Evolutionary conservation across 2,113 vertebrate species (phyloP).

Genomic region (Lophotis ruficrista): DNA sequence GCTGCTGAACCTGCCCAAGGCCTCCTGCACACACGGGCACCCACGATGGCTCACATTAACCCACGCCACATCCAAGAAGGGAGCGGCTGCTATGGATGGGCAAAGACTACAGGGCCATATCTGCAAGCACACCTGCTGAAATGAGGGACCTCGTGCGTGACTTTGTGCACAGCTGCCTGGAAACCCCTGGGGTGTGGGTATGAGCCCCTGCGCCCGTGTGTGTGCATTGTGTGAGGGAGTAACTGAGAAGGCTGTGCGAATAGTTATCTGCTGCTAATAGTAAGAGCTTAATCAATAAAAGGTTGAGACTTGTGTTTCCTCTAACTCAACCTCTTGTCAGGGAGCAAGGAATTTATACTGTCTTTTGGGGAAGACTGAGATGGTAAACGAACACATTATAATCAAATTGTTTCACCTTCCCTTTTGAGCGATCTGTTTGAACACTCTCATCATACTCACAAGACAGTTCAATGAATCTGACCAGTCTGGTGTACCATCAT

Average conservation of each 20-base stretch:
- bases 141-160: fast-evolving
- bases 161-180: background rate
- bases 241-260: background rate
- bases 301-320: background rate
- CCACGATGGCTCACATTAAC: fast-evolving
- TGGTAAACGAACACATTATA: fast-evolving
- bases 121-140: background rate
- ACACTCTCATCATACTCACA: background rate
- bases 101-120: background rate
- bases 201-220: background rate
- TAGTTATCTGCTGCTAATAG: background rate
- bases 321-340: background rate
- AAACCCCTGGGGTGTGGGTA: fast-evolving
- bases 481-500: background rate
- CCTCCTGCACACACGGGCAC: background rate
- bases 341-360: background rate
- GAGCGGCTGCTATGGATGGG: fast-evolving
- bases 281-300: background rate
- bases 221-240: background rate
- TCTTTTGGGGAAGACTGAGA: background rate
- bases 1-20: background rate
- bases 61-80: background rate
- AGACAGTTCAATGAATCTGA: background rate
- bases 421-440: background rate
- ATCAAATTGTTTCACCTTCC: background rate